A percentile compares a stretch with the other conserved stretches of the same genome.
Conservation (phyloP, 1,140 invertebrate species). For the Polypedilum vanderplanki region DNA sequence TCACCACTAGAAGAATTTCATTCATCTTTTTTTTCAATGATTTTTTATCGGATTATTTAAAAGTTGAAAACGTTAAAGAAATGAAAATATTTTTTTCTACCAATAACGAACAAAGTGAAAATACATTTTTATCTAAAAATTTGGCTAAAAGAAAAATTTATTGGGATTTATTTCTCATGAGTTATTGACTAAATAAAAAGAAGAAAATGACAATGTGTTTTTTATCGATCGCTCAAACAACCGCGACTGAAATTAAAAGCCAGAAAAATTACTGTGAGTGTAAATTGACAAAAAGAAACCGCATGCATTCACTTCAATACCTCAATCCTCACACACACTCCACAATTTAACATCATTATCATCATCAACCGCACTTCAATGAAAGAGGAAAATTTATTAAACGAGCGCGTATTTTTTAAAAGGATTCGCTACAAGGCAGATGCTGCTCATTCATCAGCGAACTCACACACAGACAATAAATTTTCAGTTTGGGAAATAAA, state of each 20-base stretch:
- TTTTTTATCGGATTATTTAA: not conserved
- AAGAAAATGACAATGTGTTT: too few relatives aligned
- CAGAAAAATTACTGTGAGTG: too few relatives aligned
- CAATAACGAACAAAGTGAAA: too few relatives aligned
- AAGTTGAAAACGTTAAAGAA: not conserved
- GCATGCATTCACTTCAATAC: not conserved
- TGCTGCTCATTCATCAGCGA: not conserved
- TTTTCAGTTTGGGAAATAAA: not conserved
- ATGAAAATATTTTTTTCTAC: too few relatives aligned
- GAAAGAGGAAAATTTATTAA: not conserved
- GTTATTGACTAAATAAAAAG: too few relatives aligned
- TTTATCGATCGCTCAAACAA: too few relatives aligned
- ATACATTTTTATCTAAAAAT: too few relatives aligned
- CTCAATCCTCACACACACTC: not conserved
- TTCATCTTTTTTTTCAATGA: not conserved
- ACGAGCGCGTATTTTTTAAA: not conserved
- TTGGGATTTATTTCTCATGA: too few relatives aligned
- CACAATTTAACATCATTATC: not conserved
- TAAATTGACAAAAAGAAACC: not conserved
- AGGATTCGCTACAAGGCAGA: not conserved
- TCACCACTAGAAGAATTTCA: not conserved
- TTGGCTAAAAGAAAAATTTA: too few relatives aligned
- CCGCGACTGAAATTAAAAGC: too few relatives aligned
- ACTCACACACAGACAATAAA: not conserved
- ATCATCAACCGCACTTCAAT: conserved; percentile 17